phyloP scores from a whole-genome alignment of 2,888 invertebrate genomes.

The Pardosa pseudoannulata region DNA sequence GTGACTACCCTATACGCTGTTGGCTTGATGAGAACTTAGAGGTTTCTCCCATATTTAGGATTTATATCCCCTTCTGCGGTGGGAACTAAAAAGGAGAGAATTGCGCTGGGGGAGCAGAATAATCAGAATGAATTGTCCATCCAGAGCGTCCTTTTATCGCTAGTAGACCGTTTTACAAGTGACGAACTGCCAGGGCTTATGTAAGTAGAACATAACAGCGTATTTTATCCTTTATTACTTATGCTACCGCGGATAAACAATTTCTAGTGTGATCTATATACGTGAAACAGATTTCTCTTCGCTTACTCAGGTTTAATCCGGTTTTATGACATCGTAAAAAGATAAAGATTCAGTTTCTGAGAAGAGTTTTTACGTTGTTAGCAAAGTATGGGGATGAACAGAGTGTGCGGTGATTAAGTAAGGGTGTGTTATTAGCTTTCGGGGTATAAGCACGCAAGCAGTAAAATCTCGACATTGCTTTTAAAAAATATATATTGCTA shows the following conservation, averaged over 20 bases:
- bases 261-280: slow-evolving; percentile 66
- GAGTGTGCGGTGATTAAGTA: background rate
- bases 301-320: slow-evolving; percentile 51
- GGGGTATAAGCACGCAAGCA: no score
- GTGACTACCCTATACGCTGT: slow-evolving; percentile 4
- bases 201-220: slow-evolving; percentile 71
- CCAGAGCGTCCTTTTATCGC: slow-evolving; percentile 66
- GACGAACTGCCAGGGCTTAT: slow-evolving; percentile 72
- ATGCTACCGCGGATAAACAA: slow-evolving; percentile 68
- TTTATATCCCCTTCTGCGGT: slow-evolving; percentile 52
- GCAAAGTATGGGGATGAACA: slow-evolving; percentile 2
- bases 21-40: slow-evolving; percentile 66
- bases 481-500: no score
- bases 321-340: slow-evolving; percentile 64
- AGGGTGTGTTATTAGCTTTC: background rate
- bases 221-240: slow-evolving; percentile 72
- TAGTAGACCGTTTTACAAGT: slow-evolving; percentile 64
- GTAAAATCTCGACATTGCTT: no score
- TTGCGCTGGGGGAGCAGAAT: slow-evolving; percentile 37
- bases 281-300: slow-evolving; percentile 61
- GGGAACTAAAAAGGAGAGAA: slow-evolving; percentile 59
- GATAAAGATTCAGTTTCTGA: slow-evolving; percentile 25
- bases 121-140: slow-evolving; percentile 71
- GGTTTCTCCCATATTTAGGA: slow-evolving; percentile 68
- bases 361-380: slow-evolving; percentile 1